These are phyloP conservation scores for Synergus laeviventris DNA, from an alignment of 2,888 invertebrate species.

Conservation along the genomic window DNA sequence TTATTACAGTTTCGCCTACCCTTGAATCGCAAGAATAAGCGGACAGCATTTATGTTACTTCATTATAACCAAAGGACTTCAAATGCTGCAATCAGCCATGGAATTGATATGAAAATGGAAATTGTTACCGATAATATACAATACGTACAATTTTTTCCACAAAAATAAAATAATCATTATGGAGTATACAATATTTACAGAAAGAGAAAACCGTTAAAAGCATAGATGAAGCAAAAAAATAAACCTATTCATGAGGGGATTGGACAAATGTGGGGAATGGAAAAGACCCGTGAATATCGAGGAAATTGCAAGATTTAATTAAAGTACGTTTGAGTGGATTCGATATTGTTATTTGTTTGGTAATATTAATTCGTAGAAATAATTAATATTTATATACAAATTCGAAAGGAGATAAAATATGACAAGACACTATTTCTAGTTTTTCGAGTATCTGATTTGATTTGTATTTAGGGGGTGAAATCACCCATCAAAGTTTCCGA, in stretches of 20 bases:
- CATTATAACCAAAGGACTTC: constrained; percentile 5
- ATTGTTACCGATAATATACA: neutral
- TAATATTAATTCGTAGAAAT: constrained; percentile 1
- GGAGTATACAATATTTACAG: no score
- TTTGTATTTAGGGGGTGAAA: no score
- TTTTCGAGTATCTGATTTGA: no score
- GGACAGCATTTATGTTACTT: neutral
- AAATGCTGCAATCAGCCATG: neutral
- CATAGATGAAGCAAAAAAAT: neutral
- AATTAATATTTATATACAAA: constrained; percentile 8
- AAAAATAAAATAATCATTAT: no score
- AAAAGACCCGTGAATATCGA: constrained; percentile 12
- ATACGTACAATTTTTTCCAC: no score
- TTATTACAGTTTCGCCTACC: neutral
- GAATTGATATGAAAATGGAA: neutral
- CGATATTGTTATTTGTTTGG: neutral
- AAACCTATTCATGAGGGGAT: constrained; percentile 1
- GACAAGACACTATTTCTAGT: no score
- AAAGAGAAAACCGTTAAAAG: neutral
- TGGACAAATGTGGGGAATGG: neutral
- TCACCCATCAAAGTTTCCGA: no score
- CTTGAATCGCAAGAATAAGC: neutral
- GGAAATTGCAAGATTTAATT: neutral
- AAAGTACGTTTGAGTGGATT: constrained; percentile 9
- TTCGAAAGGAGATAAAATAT: neutral